Base-by-base conservation (phyloP, 2,888 invertebrate species). In the Prionchulus punctatus region DNA sequence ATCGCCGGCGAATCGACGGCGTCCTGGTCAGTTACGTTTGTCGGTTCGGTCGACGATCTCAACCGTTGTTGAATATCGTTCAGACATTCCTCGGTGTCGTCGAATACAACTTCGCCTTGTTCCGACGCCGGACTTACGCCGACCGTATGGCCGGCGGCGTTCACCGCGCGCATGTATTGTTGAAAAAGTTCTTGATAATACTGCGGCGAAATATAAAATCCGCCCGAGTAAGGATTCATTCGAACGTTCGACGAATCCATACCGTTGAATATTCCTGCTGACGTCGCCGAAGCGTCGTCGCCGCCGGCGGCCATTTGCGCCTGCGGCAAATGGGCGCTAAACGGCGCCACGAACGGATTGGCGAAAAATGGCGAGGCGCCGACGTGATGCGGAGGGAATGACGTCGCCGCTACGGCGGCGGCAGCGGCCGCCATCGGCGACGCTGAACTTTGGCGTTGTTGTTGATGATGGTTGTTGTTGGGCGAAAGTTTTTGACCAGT, bases 111-210 rank as follows among this genome's bases (percentile, higher is more conserved):
- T 26, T 53, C 60, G 54, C 58, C 58, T 57, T 26, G 7, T 42
- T 54, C 58, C 3, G 49, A 49, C 2, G 7, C 55, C 43, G 45
- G 45, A 25, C 43, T 45, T 2, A 25, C 3, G 4, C 28, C 43
- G n/a, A n/a, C n/a, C 25, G 21, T 48, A 26, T 7, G n/a, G 18
- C 31, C 3, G 25, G 30, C 49, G 36, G 15, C 7, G 23, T 18
- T 4, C 48, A 49, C 2, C 2, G 15, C 25, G 18, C 65, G 64
- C 57, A 68, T 62, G 59, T 68, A 68, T 50, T 67, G 66, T 58
- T 67, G 66, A 65, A 68, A 66, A 62, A 68, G 63, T 53, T 68
- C 65, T 57, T 67, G 67, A 57, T 68, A 68, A 42, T 67, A 66
- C 26, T 61, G 61, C 4, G 67, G 67, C 1, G 66, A 58, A 36